Evolutionary conservation across 1,140 invertebrate genomes (phyloP), one percentile per base, ranked within the genome.

Genomic region (Neuroterus valhalla): DNA sequence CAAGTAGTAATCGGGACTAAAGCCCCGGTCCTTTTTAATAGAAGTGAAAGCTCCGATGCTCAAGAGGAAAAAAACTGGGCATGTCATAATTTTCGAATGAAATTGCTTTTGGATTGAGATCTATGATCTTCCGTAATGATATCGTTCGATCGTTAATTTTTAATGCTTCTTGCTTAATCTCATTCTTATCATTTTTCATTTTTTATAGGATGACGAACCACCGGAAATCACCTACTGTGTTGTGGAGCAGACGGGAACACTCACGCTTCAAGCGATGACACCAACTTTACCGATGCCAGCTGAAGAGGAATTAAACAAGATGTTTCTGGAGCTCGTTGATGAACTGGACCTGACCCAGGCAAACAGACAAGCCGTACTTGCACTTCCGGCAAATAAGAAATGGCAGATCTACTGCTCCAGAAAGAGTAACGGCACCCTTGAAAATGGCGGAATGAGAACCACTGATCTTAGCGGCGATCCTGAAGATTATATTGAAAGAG

Each of bases 371-470:
- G 95, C 97, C 5, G 97, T 99, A 94, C 93, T 98, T 86, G 96
- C 94, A 83, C 91, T 99, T 71, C 96, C 97, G 3, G 93, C 96
- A 0, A 96, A 97, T 82, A 99, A 99, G 91, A 99, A 98, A 90
- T 98, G 97, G 97, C 97, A 98, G 91, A 97, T 98, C 82, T 98
- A 98, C 90, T 98, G 97, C 90, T 98, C 96, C 79, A 92, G 96
- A 70, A 96, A 97, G 85, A 94, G 96, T 87, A 88, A 91, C 68
- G 90, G 91, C 26, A 89, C 84, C 46, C 88, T 78, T 81, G 93
- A 86, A 84, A 93, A 91, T 11, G 91, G 89, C 2, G 87, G 91
- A 77, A 91, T 91, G 15, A 90, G 91, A 62, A 92, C 92, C 3
- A 94, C 93, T 12, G 94, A 93, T 72, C 92, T 94, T 1, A 95